Conservation (phyloP, 2,888 invertebrate species). For the Yponomeuta sedellus region DNA sequence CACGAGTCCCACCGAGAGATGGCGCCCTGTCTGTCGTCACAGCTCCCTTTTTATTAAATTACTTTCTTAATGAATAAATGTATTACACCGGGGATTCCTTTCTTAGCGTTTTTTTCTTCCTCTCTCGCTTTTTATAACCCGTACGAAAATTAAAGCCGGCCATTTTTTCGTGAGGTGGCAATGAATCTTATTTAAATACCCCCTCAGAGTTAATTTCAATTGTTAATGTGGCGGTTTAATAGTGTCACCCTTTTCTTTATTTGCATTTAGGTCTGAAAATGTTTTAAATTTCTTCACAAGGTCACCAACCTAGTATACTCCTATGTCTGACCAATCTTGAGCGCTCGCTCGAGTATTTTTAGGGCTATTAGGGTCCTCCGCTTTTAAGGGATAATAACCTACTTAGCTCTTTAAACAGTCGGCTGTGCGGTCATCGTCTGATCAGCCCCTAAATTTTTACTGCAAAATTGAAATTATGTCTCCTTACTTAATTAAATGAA, state of each 20-base stretch:
- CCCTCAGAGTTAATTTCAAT: slow-evolving; percentile 45
- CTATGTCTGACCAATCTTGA: not conserved
- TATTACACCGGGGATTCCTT: slow-evolving; percentile 57
- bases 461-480: too few relatives aligned
- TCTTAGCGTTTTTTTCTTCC: slow-evolving; percentile 39
- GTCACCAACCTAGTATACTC: not conserved
- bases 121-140: slow-evolving; percentile 54
- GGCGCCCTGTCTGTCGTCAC: slow-evolving; percentile 35
- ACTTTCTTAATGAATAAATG: slow-evolving; percentile 66
- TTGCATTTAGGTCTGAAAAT: not conserved
- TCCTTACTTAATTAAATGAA: too few relatives aligned
- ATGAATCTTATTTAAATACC: slow-evolving; percentile 56
- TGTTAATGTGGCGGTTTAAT: slow-evolving; percentile 38
- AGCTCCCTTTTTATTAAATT: slow-evolving; percentile 53
- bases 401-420: not conserved
- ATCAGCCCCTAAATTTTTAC: too few relatives aligned
- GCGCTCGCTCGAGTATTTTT: too few relatives aligned
- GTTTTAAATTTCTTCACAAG: not conserved
- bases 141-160: slow-evolving; percentile 45
- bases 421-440: too few relatives aligned
- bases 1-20: slow-evolving; percentile 32
- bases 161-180: slow-evolving; percentile 49
- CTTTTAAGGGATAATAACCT: not conserved
- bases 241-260: not conserved
- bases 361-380: not conserved